Conservation (phyloP, 2,888 invertebrate species). For the Mythimna loreyi region DNA sequence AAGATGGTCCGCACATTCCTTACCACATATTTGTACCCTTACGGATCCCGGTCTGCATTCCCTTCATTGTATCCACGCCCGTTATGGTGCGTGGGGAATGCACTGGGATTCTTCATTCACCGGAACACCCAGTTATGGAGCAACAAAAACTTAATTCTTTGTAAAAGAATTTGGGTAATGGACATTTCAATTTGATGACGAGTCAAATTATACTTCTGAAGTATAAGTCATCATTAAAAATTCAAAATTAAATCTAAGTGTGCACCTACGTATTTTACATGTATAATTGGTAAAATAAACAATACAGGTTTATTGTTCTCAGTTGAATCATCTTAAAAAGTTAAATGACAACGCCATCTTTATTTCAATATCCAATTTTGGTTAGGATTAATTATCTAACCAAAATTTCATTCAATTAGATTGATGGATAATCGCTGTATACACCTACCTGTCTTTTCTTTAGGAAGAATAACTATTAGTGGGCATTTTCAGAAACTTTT, state of each 20-base stretch:
- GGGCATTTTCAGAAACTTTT: slow-evolving; percentile 10
- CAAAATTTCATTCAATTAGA: slow-evolving; percentile 35
- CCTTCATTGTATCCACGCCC: slow-evolving; percentile 77
- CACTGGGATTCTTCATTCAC: slow-evolving; percentile 74
- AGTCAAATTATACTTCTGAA: slow-evolving; percentile 10
- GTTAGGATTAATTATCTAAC: slow-evolving; percentile 33
- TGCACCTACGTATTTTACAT: background rate
- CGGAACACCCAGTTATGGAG: slow-evolving; percentile 74
- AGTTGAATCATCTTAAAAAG: slow-evolving; percentile 27
- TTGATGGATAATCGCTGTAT: slow-evolving; percentile 26
- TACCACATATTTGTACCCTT: slow-evolving; percentile 80
- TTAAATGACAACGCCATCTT: background rate
- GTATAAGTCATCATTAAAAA: background rate
- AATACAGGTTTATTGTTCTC: slow-evolving; percentile 12
- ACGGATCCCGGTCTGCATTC: slow-evolving; percentile 74
- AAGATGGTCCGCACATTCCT: slow-evolving; percentile 77
- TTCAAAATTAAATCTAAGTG: background rate
- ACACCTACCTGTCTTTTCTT: slow-evolving; percentile 43
- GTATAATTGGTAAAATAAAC: slow-evolving; percentile 2
- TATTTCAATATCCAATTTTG: slow-evolving; percentile 25
- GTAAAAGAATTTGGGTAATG: background rate
- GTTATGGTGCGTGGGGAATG: slow-evolving; percentile 77
- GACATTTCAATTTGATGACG: slow-evolving; percentile 21
- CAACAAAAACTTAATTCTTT: slow-evolving; percentile 52
- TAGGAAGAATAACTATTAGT: slow-evolving; percentile 31